Evolutionary conservation across 1,140 invertebrate genomes (phyloP).

Genomic region (Meteorus sp.): DNA sequence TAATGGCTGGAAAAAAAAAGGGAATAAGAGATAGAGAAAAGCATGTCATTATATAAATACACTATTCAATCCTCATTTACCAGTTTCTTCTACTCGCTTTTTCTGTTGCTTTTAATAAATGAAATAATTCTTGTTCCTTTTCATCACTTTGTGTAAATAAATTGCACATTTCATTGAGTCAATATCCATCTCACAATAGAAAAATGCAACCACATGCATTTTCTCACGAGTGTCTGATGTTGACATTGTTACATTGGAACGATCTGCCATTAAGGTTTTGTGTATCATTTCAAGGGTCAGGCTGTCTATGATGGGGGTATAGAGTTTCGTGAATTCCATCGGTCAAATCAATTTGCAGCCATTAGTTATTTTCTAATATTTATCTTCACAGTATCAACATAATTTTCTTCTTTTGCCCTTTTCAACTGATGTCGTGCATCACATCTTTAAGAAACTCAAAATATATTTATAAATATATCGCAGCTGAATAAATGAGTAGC

Average conservation of each 20-base stretch:
- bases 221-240: constrained; percentile 47
- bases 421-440: too few species aligned
- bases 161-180: constrained; percentile 18
- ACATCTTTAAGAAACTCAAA: too few species aligned
- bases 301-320: too few species aligned
- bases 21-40: too few species aligned
- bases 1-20: too few species aligned
- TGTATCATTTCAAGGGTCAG: constrained; percentile 40
- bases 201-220: constrained; percentile 32
- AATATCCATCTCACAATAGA: constrained; percentile 22
- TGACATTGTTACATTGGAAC: constrained; percentile 55
- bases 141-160: background rate
- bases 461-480: too few species aligned
- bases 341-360: constrained; percentile 58
- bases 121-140: too few species aligned
- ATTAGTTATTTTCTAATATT: constrained; percentile 42
- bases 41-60: too few species aligned
- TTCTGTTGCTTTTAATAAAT: background rate
- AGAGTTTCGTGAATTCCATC: constrained; percentile 54
- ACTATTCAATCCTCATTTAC: constrained; percentile 28
- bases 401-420: too few species aligned
- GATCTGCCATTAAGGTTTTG: constrained; percentile 56
- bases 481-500: too few species aligned
- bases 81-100: constrained; percentile 34
- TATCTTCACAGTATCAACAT: constrained; percentile 8